phyloP scores from a whole-genome alignment of 1,140 invertebrate genomes.

The Spodoptera frugiperda region DNA sequence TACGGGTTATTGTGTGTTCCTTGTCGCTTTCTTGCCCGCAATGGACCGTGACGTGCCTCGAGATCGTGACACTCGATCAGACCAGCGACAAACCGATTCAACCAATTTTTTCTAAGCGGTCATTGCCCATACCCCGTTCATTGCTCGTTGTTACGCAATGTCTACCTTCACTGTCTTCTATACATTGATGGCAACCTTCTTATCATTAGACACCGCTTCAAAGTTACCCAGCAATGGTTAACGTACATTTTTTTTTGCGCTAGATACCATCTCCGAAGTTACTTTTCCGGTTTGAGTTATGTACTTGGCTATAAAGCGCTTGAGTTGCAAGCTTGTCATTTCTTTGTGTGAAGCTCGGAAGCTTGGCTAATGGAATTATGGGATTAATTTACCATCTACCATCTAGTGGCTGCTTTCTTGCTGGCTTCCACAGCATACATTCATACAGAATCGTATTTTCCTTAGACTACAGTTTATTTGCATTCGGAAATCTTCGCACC shows the following conservation, averaged over 20 bases:
- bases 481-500: too few relatives aligned
- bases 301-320: constrained; percentile 35
- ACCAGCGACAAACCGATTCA: constrained; percentile 47
- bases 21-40: constrained; percentile 21
- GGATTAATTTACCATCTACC: too few relatives aligned
- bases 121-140: constrained; percentile 63
- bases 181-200: constrained; percentile 46
- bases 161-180: constrained; percentile 39
- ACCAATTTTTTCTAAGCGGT: constrained; percentile 65
- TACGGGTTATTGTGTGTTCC: constrained; percentile 20
- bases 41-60: constrained; percentile 25
- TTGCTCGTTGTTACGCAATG: constrained; percentile 65
- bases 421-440: too few relatives aligned
- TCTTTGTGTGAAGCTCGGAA: not conserved
- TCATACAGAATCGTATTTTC: too few relatives aligned
- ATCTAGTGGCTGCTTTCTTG: too few relatives aligned
- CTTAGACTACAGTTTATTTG: too few relatives aligned
- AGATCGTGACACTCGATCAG: constrained; percentile 54
- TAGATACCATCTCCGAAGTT: constrained; percentile 43
- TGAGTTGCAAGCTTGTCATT: constrained; percentile 9
- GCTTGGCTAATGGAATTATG: constrained; percentile 11
- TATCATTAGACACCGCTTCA: not conserved
- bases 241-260: constrained; percentile 44
- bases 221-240: constrained; percentile 50
- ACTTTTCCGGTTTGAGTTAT: constrained; percentile 58